Evolutionary conservation across 2,797 vertebrate species (phyloP).

Genomic region (Hylomyscus alleni): DNA sequence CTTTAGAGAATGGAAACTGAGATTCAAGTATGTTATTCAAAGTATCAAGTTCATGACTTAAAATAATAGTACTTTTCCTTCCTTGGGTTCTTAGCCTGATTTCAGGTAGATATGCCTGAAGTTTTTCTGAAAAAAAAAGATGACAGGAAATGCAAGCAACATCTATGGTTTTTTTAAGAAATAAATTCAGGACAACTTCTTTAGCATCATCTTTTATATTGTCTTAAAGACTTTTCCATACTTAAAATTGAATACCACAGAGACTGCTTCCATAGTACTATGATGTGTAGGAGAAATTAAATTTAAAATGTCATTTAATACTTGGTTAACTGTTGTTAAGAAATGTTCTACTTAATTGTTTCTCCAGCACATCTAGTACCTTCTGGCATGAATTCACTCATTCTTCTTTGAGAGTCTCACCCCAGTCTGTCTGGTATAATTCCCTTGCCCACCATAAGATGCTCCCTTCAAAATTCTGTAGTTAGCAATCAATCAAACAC

Average conservation of each 20-base stretch:
- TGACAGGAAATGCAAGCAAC: slow-evolving; percentile 40
- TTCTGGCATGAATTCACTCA: not conserved
- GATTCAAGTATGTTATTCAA: not conserved
- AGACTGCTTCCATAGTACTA: slow-evolving; percentile 62
- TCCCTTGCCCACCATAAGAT: not conserved
- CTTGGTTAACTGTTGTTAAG: slow-evolving; percentile 49
- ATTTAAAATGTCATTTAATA: slow-evolving; percentile 61
- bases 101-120: slow-evolving; percentile 63
- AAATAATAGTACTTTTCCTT: not conserved
- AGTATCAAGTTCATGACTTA: slow-evolving; percentile 68
- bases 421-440: fast-evolving
- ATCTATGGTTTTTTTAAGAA: slow-evolving; percentile 51
- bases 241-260: slow-evolving; percentile 77
- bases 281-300: slow-evolving; percentile 69
- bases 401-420: slow-evolving; percentile 8
- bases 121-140: slow-evolving; percentile 49
- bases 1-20: not conserved
- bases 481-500: slow-evolving; percentile 21
- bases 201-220: slow-evolving; percentile 67
- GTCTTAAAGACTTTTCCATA: slow-evolving; percentile 68
- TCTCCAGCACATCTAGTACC: not conserved
- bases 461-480: slow-evolving; percentile 35
- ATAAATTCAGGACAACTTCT: slow-evolving; percentile 80
- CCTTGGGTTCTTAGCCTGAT: slow-evolving; percentile 56
- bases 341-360: slow-evolving; percentile 67